Evolutionary conservation across 2,797 vertebrate species (phyloP), one percentile per base, ranked within the genome.

Genomic region (Phrynocephalus guinanensis): DNA sequence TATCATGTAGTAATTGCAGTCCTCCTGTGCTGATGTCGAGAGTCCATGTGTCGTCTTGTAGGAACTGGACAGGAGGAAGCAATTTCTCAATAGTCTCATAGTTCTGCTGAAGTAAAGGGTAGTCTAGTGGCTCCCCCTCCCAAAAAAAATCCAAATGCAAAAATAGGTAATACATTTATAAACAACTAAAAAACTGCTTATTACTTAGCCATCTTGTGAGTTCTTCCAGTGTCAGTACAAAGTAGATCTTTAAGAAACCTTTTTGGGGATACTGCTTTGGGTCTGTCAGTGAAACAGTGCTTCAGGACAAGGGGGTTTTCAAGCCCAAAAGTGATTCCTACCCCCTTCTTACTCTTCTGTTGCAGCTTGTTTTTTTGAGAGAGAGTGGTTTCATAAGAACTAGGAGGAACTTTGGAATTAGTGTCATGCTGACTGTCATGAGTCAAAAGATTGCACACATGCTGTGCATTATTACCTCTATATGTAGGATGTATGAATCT

Each of bases 381-480:
- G 72, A 87, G 6, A 7, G 26, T 44, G 24, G 52, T 50, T 79
- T 84, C 87, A 79, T 44, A 26, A 28, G 28, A 83, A 72, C 33
- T n/a, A 79, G 67, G 44, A 84, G 79, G 38, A 73, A 44, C 22
- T 38, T 79, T 72, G 9, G 28, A 79, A 88, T 72, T 73, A 67
- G 28, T 84, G 28, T 88, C 75, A 71, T 48, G 86, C 72, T 71
- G 76, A 68, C 76, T 83, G 73, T 60, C 81, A 88, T 72, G 68
- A 79, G 82, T 68, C 38, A 79, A 30, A 78, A 26, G 48, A 83
- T 79, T 79, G 30, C 75, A 84, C 67, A 52, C 52, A 48, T 84
- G 82, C 82, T 79, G 52, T 79, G 83, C 84, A 72, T 71, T 88
- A 86, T 79, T 79, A 79, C 85, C 67, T 79, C 77, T 79, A 56